Evolutionary conservation across 2,888 invertebrate species (phyloP), one percentile per base, ranked within the genome.

Genomic region (Ptilodon capucinus): DNA sequence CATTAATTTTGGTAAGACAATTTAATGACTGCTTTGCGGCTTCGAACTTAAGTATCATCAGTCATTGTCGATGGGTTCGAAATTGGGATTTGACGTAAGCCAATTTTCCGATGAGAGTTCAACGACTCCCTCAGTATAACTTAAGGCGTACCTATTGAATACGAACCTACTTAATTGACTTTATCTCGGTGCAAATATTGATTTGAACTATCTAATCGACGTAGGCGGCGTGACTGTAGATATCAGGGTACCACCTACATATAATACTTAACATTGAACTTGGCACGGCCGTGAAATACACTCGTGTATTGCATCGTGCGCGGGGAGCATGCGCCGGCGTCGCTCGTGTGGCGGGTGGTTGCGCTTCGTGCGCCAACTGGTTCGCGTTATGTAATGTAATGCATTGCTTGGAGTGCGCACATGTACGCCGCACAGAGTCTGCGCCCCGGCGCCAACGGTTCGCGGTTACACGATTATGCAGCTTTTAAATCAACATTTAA

Each of bases 311-410:
- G 60, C 51, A 61, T 60, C 57, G 54, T 56, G 60, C 40, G 46
- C 54, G 44, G 53, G 40, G 48, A 50, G 57, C 36, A 32, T 42
- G 6, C 30, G 23, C 21, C 13, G 40, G 38, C 19, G 40, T 16
- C 16, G 36, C 11, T 17, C 21, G 36, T n/a, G 40, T 13, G 40
- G 32, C 39, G 54, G 55, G 59, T 64, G 55, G 64, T 54, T 61
- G 65, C 51, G 68, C 60, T 54, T 57, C 55, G 68, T 56, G 57
- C 57, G 56, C 65, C 71, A 75, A 83, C 84, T 83, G 79, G 82
- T 84, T 81, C 74, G 71, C 71, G 72, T 88, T 86, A 85, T 81
- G 86, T 75, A 86, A 86, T 66, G 62, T 57, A 63, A 60, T 60
- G 73, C 68, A n/a, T n/a, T n/a, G n/a, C n/a, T n/a, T n/a, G n/a